Evolutionary conservation across 1,140 invertebrate species (phyloP).

Genomic region (Sitobion miscanthi): DNA sequence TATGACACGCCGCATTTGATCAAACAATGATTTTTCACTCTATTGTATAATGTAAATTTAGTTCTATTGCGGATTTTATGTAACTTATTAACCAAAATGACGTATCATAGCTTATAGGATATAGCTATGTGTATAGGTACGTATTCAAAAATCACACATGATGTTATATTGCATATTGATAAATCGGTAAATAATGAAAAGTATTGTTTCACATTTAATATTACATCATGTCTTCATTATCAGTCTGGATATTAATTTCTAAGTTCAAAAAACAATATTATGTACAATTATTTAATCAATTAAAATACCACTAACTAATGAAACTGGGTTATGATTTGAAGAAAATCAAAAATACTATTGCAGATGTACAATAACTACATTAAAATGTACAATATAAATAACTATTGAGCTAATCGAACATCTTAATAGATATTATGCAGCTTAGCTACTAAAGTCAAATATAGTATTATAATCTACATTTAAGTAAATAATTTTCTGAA

Average conservation of each 20-base stretch:
- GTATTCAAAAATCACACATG: background rate
- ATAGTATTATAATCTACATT: too few species aligned
- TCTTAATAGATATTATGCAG: background rate
- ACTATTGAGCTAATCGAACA: background rate
- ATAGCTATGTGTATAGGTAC: background rate
- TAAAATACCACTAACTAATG: background rate
- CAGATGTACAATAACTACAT: too few species aligned
- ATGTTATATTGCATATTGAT: background rate
- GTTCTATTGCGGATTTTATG: background rate
- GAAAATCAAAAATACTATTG: background rate
- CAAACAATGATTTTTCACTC: background rate
- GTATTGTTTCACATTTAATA: background rate
- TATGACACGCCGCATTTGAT: background rate
- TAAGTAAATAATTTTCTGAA: too few species aligned
- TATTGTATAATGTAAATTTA: background rate
- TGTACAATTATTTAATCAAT: background rate
- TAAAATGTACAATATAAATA: background rate
- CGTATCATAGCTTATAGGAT: background rate
- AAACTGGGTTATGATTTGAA: background rate
- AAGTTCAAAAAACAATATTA: background rate
- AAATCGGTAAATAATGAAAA: background rate
- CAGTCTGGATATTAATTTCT: background rate
- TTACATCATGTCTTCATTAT: too few species aligned
- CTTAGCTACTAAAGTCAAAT: background rate
- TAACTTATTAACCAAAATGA: background rate